A percentile compares a stretch with the other conserved stretches of the same genome.
Conservation (phyloP, 2,888 invertebrate species). For the Dermolepida albohirtum region DNA sequence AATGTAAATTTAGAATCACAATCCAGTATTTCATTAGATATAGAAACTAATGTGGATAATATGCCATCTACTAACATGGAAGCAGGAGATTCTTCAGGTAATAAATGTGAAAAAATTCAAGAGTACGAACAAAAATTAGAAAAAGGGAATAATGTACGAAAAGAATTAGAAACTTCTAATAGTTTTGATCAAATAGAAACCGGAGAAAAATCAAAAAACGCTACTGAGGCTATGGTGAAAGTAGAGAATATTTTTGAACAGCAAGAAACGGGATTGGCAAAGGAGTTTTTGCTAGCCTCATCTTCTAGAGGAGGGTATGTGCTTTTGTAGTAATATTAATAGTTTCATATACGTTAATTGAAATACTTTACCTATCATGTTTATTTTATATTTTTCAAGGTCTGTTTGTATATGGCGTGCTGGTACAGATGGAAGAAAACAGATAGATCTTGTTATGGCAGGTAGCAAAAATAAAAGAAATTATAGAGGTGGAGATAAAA, state of each 20-base stretch:
- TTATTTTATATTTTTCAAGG: constrained; percentile 62
- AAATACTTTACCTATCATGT: background rate
- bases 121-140: too few species aligned
- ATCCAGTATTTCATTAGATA: too few species aligned
- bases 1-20: too few species aligned
- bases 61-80: too few species aligned
- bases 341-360: background rate
- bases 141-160: too few species aligned
- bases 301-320: constrained; percentile 74
- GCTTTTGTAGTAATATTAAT: constrained; percentile 46
- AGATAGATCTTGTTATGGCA: constrained; percentile 57
- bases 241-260: constrained; percentile 12
- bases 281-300: constrained; percentile 74
- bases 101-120: too few species aligned
- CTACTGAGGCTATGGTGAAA: background rate
- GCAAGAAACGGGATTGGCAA: constrained; percentile 46
- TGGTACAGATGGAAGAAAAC: constrained; percentile 70
- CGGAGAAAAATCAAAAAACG: constrained; percentile 9
- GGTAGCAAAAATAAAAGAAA: constrained; percentile 57
- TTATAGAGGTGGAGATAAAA: constrained; percentile 51
- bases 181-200: background rate
- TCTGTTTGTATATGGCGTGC: constrained; percentile 75
- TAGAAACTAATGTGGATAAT: too few species aligned
- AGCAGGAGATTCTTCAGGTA: too few species aligned
- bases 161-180: too few species aligned